Percentiles rank a stretch among this genome's conserved stretches.
Conservation (phyloP, 2,797 vertebrate genomes). For the Lepus oiostolus region DNA sequence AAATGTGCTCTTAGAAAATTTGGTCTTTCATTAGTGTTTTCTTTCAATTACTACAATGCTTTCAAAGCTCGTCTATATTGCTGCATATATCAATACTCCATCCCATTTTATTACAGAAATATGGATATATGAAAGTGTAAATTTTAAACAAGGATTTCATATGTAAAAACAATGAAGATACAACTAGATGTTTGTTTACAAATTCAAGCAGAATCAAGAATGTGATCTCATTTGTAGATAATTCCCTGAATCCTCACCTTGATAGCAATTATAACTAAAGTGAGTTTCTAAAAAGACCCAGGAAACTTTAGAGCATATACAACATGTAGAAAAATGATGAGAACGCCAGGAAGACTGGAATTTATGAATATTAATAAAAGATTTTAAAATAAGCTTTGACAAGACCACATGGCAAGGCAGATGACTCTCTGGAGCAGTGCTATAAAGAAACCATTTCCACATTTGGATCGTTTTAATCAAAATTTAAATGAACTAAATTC, state of each 20-base stretch:
- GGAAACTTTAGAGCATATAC: neutral
- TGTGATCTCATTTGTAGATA: neutral
- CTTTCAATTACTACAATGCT: neutral
- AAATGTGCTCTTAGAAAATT: neutral
- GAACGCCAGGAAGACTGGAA: neutral
- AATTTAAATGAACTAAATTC: conserved; percentile 39
- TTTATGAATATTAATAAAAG: conserved; percentile 2
- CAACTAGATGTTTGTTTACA: conserved; percentile 7
- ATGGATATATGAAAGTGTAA: neutral
- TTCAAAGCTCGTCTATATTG: neutral
- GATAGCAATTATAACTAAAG: conserved; percentile 48
- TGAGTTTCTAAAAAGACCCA: neutral
- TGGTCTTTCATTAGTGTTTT: neutral
- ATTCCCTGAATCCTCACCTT: neutral
- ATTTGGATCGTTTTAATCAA: neutral
- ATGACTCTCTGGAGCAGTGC: neutral
- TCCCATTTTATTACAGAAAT: neutral
- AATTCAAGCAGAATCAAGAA: conserved; percentile 11
- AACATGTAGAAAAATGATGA: conserved; percentile 14
- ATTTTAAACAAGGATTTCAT: neutral
- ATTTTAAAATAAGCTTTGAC: conserved; percentile 7
- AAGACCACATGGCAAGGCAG: neutral
- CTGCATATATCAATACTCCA: neutral
- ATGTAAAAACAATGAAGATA: neutral
- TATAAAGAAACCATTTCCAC: neutral